A percentile compares a stretch with the other conserved stretches of the same genome.
Evolutionary conservation across 2,113 vertebrate species (phyloP).

Genomic region (Psettodes erumei): DNA sequence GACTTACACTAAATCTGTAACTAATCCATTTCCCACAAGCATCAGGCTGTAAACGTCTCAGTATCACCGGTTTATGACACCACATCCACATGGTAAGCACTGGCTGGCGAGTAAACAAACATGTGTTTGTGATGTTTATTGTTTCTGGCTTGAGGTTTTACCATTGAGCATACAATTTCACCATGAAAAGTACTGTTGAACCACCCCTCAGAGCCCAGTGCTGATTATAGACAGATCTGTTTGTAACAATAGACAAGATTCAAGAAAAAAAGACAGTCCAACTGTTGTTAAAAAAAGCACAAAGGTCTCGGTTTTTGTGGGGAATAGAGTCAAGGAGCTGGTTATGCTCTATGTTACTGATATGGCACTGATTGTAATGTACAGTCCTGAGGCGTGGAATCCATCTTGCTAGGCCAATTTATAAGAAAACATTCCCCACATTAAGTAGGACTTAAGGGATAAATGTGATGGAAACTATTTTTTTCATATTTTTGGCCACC

Average conservation of each 20-base stretch:
- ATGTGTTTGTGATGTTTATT: constrained; percentile 75
- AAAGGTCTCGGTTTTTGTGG: constrained; percentile 23
- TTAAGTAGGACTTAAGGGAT: constrained; percentile 23
- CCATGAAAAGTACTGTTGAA: constrained; percentile 61
- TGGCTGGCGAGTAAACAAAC: constrained; percentile 71
- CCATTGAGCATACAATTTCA: constrained; percentile 62
- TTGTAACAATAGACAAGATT: constrained; percentile 63
- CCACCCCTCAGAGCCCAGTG: constrained; percentile 45
- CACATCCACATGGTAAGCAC: constrained; percentile 64
- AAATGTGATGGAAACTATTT: constrained; percentile 29
- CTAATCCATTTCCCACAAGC: constrained; percentile 71
- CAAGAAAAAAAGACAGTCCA: constrained; percentile 10
- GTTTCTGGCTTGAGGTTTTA: constrained; percentile 75
- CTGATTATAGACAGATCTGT: constrained; percentile 71
- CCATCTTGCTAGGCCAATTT: background rate
- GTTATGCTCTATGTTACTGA: constrained; percentile 42
- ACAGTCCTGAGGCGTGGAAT: constrained; percentile 42
- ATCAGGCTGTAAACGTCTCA: constrained; percentile 40
- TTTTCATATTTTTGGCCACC: constrained; percentile 36
- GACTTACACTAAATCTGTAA: constrained; percentile 62
- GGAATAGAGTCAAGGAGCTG: constrained; percentile 9
- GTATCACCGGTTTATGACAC: constrained; percentile 60
- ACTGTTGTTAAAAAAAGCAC: constrained; percentile 39
- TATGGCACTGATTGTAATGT: constrained; percentile 40
- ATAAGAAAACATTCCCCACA: constrained; percentile 22